Evolutionary conservation across 2,797 vertebrate species (phyloP).

Genomic region (Poeciliopsis turneri): DNA sequence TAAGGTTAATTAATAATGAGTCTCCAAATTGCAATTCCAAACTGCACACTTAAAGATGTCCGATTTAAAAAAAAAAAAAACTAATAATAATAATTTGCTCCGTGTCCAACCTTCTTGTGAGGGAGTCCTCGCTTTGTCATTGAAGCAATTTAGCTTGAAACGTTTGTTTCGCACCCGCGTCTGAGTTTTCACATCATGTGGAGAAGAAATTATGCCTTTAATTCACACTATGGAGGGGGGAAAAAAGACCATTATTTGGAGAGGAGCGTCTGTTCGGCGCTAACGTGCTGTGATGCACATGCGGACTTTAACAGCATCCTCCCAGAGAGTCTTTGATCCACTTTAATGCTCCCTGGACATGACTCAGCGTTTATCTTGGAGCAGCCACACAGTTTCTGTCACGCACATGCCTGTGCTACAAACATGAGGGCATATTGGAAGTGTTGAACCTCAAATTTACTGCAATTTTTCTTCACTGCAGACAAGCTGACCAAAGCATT

Average conservation of each 20-base stretch:
- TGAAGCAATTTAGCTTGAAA: slow-evolving; percentile 74
- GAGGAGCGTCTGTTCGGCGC: slow-evolving; percentile 42
- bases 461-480: not conserved
- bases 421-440: slow-evolving; percentile 1
- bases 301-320: slow-evolving; percentile 52
- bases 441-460: not conserved
- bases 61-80: slow-evolving; percentile 44
- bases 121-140: slow-evolving; percentile 61
- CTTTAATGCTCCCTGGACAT: slow-evolving; percentile 51
- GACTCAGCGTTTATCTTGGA: slow-evolving; percentile 32
- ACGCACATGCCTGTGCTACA: not conserved
- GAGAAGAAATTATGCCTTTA: slow-evolving; percentile 57
- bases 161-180: slow-evolving; percentile 10
- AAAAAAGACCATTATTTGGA: slow-evolving; percentile 68
- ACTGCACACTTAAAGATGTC: slow-evolving; percentile 6
- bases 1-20: not conserved
- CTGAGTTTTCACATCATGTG: slow-evolving; percentile 46
- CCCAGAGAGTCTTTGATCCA: slow-evolving; percentile 67
- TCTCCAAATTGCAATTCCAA: slow-evolving; percentile 18
- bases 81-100: slow-evolving; percentile 29
- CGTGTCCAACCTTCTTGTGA: slow-evolving; percentile 38
- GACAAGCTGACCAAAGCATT: not conserved
- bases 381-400: slow-evolving; percentile 4
- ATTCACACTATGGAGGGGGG: slow-evolving; percentile 50
- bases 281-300: slow-evolving; percentile 39